Percentiles rank a stretch among this genome's conserved stretches.
Conservation (phyloP, 2,888 invertebrate species). For the Silvanus unidentatus region DNA sequence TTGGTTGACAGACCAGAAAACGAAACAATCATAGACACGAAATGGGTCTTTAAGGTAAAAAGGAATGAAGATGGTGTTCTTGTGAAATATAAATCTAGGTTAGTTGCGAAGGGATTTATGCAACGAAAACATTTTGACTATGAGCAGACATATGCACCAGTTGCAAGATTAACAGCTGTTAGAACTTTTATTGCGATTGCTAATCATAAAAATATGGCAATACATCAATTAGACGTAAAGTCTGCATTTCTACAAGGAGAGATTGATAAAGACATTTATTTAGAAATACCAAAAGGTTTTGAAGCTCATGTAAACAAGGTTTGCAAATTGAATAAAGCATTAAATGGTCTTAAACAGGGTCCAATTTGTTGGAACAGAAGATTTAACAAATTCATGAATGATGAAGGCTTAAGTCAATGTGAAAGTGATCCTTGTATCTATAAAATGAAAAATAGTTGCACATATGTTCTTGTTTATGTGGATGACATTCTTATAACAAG, state of each 20-base stretch:
- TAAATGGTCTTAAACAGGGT: neutral
- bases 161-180: conserved; percentile 24
- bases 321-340: neutral
- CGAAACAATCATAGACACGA: no score
- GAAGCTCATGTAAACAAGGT: neutral
- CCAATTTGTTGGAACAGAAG: neutral
- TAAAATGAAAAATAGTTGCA: neutral
- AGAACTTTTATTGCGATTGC: conserved; percentile 19
- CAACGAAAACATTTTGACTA: conserved; percentile 6
- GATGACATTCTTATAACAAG: neutral
- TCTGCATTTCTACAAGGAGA: conserved; percentile 29
- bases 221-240: conserved; percentile 27
- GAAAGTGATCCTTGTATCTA: neutral
- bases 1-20: no score
- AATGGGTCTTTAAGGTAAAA: no score
- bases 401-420: neutral
- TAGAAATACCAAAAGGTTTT: neutral
- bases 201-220: conserved; percentile 14
- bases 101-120: conserved; percentile 16
- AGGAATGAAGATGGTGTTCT: no score
- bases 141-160: conserved; percentile 28
- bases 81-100: conserved; percentile 17
- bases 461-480: neutral
- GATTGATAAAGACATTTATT: neutral
- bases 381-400: neutral